A percentile compares a stretch with the other conserved stretches of the same genome.
phyloP scores from a whole-genome alignment of 2,113 vertebrate genomes.

The Asarcornis scutulata region DNA sequence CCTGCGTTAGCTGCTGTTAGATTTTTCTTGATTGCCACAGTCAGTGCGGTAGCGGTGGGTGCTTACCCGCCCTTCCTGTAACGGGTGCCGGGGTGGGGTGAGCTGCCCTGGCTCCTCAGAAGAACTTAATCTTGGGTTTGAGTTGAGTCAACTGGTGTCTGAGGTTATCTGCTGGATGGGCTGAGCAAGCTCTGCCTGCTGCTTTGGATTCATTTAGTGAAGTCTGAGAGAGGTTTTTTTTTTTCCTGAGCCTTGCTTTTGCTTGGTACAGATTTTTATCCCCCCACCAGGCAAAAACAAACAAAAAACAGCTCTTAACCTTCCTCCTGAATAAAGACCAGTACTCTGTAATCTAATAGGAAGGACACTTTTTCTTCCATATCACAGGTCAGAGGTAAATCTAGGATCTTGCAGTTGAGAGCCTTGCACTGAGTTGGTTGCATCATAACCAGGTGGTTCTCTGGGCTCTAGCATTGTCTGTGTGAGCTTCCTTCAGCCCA shows the following conservation, averaged over 20 bases:
- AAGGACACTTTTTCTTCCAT: neutral
- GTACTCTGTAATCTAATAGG: neutral
- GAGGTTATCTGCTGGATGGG: neutral
- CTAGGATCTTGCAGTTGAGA: neutral
- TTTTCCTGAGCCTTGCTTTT: neutral
- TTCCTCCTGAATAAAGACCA: neutral
- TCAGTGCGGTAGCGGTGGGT: neutral
- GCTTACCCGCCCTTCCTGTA: neutral
- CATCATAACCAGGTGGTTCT: neutral
- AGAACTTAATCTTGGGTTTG: neutral
- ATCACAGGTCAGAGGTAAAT: neutral
- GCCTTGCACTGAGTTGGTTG: neutral
- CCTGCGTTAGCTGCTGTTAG: neutral
- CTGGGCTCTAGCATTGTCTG: neutral
- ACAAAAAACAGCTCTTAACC: too few species aligned
- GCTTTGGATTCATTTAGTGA: neutral
- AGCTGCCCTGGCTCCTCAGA: neutral
- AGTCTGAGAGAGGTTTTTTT: neutral
- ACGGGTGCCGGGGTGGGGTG: neutral
- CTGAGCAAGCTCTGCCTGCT: neutral
- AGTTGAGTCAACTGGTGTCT: neutral
- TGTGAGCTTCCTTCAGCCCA: neutral
- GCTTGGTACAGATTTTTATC: neutral
- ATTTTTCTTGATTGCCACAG: accelerated
- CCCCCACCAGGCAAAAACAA: neutral